These are phyloP conservation scores for Crotophaga sulcirostris DNA, from an alignment of 2,113 vertebrate genomes.

Conservation along the genomic window DNA sequence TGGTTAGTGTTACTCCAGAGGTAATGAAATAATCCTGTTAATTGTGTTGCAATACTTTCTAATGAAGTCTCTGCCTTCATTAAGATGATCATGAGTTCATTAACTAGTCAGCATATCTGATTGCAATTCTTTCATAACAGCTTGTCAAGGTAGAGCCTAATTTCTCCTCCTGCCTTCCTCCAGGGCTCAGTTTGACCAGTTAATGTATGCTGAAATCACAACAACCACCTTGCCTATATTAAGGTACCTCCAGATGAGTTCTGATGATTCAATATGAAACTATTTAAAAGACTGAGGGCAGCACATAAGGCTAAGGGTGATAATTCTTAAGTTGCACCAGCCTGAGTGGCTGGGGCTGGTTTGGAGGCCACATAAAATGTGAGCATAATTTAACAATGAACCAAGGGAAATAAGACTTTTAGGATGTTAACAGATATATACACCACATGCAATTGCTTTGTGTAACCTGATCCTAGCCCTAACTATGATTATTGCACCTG, in stretches of 20 bases:
- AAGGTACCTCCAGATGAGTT: not conserved
- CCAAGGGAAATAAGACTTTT: not conserved
- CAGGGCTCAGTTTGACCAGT: not conserved
- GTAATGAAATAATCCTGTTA: not conserved
- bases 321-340: not conserved
- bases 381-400: not conserved
- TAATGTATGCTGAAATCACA: not conserved
- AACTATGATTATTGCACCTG: not conserved
- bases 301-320: not conserved
- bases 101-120: not conserved
- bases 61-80: not conserved
- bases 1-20: not conserved
- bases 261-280: not conserved
- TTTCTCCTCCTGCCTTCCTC: not conserved
- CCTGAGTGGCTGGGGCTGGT: not conserved
- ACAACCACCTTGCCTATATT: not conserved
- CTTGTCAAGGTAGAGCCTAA: not conserved
- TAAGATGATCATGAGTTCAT: not conserved
- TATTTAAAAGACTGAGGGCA: not conserved
- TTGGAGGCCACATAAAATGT: not conserved
- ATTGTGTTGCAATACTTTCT: not conserved
- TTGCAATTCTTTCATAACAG: not conserved
- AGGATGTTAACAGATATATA: not conserved
- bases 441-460: not conserved
- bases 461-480: not conserved